A percentile compares a stretch with the other conserved stretches of the same genome.
phyloP scores from a whole-genome alignment of 2,888 invertebrate genomes.

The Adelognathus sp. region DNA sequence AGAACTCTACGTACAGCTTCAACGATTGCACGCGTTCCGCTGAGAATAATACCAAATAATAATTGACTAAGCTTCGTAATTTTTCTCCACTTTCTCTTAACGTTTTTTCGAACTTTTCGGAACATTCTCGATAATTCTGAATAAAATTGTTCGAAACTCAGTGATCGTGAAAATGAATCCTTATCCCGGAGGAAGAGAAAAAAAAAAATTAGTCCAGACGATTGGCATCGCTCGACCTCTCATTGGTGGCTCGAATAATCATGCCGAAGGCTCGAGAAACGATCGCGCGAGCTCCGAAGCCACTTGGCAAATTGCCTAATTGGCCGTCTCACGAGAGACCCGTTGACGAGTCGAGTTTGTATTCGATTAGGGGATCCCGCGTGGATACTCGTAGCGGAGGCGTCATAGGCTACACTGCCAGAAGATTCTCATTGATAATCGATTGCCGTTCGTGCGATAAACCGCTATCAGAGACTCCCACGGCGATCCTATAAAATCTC shows the following conservation, averaged over 20 bases:
- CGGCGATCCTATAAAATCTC: constrained; percentile 42
- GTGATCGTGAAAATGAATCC: too few relatives aligned
- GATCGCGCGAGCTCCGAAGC: background rate
- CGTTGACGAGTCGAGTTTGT: constrained; percentile 38
- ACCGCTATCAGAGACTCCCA: constrained; percentile 53
- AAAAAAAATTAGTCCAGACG: background rate
- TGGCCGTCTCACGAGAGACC: constrained; percentile 31
- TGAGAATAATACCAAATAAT: too few relatives aligned
- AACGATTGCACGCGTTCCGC: too few relatives aligned
- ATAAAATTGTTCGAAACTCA: too few relatives aligned
- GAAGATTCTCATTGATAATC: constrained; percentile 53
- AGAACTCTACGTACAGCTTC: too few relatives aligned
- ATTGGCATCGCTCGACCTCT: background rate
- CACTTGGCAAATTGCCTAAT: constrained; percentile 55
- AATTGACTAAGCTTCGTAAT: too few relatives aligned
- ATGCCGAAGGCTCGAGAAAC: constrained; percentile 3
- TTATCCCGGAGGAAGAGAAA: background rate
- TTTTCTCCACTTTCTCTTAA: too few relatives aligned
- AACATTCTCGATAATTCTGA: too few relatives aligned
- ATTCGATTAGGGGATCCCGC: constrained; percentile 35
- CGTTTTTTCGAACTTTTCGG: too few relatives aligned
- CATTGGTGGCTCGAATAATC: constrained; percentile 2
- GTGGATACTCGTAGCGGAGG: constrained; percentile 16
- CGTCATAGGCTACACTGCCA: constrained; percentile 24
- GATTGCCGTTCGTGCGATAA: constrained; percentile 34